phyloP scores from a whole-genome alignment of 2,797 vertebrate species.

The Pitangus sulphuratus region DNA sequence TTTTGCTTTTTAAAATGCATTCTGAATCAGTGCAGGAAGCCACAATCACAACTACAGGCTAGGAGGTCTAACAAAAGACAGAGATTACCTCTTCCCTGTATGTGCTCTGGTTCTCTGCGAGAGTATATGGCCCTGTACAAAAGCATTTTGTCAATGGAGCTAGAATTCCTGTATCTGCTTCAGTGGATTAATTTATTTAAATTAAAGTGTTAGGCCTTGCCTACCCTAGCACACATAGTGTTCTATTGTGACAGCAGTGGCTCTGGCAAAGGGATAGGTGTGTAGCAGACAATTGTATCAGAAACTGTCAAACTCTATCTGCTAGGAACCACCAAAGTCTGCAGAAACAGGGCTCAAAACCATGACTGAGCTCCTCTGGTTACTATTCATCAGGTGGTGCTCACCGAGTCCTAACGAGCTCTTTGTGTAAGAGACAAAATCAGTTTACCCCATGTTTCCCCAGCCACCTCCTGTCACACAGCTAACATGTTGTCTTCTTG shows the following conservation, averaged over 20 bases:
- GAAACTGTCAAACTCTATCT: neutral
- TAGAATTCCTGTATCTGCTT: neutral
- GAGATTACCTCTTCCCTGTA: neutral
- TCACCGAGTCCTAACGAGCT: neutral
- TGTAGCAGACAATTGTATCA: neutral
- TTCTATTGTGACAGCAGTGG: fast-evolving
- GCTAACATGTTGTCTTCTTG: fast-evolving
- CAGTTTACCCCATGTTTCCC: neutral
- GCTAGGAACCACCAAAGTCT: neutral
- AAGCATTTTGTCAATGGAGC: neutral
- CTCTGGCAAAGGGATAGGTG: neutral
- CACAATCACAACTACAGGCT: neutral
- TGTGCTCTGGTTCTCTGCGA: neutral
- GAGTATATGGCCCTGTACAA: too few relatives aligned
- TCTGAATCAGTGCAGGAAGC: neutral
- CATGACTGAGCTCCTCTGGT: neutral
- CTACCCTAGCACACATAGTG: fast-evolving
- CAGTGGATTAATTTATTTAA: neutral
- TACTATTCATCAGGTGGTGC: neutral
- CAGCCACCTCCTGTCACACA: neutral
- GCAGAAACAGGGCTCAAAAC: neutral
- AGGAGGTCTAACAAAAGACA: neutral
- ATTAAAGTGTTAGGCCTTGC: neutral
- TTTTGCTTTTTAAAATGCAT: neutral
- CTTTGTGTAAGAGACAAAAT: neutral